These are phyloP conservation scores for Lycocorax pyrrhopterus DNA, from an alignment of 2,113 vertebrate species.

Conservation along the genomic window DNA sequence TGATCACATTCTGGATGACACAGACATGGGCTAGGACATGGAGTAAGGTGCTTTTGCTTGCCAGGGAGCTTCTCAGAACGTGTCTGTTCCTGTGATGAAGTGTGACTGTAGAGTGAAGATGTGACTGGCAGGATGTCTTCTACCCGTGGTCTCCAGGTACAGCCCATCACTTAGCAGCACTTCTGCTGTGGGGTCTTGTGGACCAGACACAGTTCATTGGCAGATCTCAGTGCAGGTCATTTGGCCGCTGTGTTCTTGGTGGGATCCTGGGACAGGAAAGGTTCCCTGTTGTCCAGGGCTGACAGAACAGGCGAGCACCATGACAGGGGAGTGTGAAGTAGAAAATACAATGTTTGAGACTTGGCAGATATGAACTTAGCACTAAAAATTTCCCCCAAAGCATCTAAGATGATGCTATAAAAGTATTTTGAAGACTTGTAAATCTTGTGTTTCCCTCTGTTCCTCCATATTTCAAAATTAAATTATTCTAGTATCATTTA, in stretches of 20 bases:
- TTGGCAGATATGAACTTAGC: neutral
- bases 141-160: neutral
- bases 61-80: neutral
- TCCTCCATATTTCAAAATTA: neutral
- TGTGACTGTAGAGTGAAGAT: neutral
- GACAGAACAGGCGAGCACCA: rapidly evolving
- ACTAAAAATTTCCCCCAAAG: neutral
- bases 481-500: neutral
- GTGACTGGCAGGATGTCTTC: neutral
- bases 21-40: neutral
- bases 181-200: neutral
- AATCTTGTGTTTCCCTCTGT: neutral
- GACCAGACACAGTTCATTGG: neutral
- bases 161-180: neutral
- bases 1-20: neutral
- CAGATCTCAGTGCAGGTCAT: neutral
- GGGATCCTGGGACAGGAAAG: neutral
- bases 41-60: neutral
- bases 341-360: neutral
- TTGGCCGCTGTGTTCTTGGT: neutral
- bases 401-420: neutral
- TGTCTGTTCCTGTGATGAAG: neutral
- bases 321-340: neutral
- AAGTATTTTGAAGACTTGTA: neutral
- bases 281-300: neutral